Percentiles rank a stretch among this genome's conserved stretches.
Conservation (phyloP, 2,888 invertebrate genomes). For the Hypena proboscidalis region DNA sequence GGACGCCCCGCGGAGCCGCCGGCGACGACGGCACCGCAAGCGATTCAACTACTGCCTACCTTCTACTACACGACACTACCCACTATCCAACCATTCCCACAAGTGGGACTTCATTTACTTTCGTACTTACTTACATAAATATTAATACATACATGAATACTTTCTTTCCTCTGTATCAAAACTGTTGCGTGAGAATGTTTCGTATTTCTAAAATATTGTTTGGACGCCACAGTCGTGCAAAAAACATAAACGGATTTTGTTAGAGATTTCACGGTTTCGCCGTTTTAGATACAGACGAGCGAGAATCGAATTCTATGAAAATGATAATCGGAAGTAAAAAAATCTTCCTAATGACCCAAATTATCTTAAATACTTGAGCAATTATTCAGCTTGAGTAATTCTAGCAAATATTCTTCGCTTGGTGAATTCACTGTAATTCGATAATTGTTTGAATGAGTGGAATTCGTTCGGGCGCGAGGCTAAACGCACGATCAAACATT, state of each 20-base stretch:
- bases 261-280: constrained; percentile 4
- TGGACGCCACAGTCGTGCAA: constrained; percentile 20
- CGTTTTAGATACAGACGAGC: background rate
- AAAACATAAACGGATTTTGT: constrained; percentile 20
- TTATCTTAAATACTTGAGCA: constrained; percentile 3
- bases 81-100: background rate
- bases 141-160: constrained; percentile 6
- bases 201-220: constrained; percentile 12
- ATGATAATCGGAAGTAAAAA: background rate
- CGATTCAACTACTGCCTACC: background rate
- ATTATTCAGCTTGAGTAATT: constrained; percentile 6
- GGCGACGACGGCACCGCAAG: constrained; percentile 17
- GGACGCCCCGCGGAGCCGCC: constrained; percentile 35
- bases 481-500: constrained; percentile 21
- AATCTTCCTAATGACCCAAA: background rate
- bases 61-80: background rate
- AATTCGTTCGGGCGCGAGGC: constrained; percentile 10
- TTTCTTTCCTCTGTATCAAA: constrained; percentile 12
- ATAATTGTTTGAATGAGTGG: constrained; percentile 19
- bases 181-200: constrained; percentile 28
- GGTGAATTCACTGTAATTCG: constrained; percentile 16
- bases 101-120: too few relatives aligned
- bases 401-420: constrained; percentile 9
- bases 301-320: background rate
- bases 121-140: background rate